Percentiles rank a stretch among this genome's conserved stretches.
Evolutionary conservation across 2,113 vertebrate genomes (phyloP).

Genomic region (Madoqua kirkii): DNA sequence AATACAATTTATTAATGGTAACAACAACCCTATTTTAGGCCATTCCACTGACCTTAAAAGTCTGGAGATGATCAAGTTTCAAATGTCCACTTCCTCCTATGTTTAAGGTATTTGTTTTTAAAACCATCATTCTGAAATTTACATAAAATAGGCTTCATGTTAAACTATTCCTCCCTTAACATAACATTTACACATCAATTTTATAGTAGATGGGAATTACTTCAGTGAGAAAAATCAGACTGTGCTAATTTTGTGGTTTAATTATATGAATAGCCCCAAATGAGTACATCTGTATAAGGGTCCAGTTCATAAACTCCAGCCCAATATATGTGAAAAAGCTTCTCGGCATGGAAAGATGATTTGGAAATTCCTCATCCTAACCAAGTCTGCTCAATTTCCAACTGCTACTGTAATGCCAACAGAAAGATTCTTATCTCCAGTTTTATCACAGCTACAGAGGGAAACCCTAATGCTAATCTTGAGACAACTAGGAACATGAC

Average conservation of each 20-base stretch:
- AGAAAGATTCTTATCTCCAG: neutral
- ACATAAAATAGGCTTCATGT: neutral
- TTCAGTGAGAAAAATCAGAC: neutral
- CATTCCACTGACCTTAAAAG: neutral
- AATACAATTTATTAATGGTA: neutral
- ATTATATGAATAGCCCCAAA: neutral
- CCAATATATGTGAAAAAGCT: neutral
- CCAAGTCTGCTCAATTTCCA: neutral
- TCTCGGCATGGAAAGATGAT: neutral
- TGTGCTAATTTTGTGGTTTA: neutral
- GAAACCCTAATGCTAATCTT: neutral
- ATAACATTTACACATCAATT: neutral
- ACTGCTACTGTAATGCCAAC: neutral
- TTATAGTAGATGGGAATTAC: neutral
- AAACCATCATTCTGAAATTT: neutral
- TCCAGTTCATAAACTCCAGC: neutral
- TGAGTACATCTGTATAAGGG: neutral
- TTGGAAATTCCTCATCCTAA: neutral
- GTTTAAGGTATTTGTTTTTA: neutral
- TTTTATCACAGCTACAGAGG: conserved; percentile 14
- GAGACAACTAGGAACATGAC: conserved; percentile 10
- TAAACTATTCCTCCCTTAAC: neutral
- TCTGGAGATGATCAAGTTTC: neutral
- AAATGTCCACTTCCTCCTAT: neutral
- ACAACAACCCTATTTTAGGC: neutral